Conservation (phyloP, 2,113 vertebrate species). For the Amphilophus citrinellus region DNA sequence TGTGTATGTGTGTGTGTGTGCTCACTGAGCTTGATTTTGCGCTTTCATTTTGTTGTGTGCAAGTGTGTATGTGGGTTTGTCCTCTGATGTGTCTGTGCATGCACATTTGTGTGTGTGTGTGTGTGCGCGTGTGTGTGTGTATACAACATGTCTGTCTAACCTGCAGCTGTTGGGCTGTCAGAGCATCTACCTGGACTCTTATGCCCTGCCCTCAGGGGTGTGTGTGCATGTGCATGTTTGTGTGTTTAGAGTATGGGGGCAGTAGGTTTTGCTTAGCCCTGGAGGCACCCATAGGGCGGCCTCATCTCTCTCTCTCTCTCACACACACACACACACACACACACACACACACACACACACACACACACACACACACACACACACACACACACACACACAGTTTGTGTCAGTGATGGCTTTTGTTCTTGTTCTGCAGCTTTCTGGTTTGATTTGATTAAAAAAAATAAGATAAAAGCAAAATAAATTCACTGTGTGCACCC, state of each 20-base stretch:
- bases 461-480: conserved; percentile 1
- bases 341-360: conserved; percentile 4
- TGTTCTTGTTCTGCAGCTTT: conserved; percentile 33
- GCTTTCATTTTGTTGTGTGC: conserved; percentile 39
- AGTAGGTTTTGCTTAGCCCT: conserved; percentile 70
- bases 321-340: neutral
- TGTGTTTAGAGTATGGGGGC: conserved; percentile 57
- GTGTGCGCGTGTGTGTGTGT: conserved; percentile 34
- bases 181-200: conserved; percentile 65
- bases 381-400: conserved; percentile 20
- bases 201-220: conserved; percentile 70
- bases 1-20: conserved; percentile 35
- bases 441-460: conserved; percentile 38
- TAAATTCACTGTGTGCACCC: neutral
- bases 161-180: conserved; percentile 76
- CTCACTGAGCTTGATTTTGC: conserved; percentile 30
- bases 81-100: conserved; percentile 37
- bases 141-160: conserved; percentile 67
- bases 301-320: conserved; percentile 30
- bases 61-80: conserved; percentile 51
- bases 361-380: conserved; percentile 20
- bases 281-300: conserved; percentile 66
- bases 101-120: conserved; percentile 31
- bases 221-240: conserved; percentile 51
- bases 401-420: conserved; percentile 28